phyloP scores from a whole-genome alignment of 92 coral and sea anemone genomes.

The Epizoanthus scotinus region DNA sequence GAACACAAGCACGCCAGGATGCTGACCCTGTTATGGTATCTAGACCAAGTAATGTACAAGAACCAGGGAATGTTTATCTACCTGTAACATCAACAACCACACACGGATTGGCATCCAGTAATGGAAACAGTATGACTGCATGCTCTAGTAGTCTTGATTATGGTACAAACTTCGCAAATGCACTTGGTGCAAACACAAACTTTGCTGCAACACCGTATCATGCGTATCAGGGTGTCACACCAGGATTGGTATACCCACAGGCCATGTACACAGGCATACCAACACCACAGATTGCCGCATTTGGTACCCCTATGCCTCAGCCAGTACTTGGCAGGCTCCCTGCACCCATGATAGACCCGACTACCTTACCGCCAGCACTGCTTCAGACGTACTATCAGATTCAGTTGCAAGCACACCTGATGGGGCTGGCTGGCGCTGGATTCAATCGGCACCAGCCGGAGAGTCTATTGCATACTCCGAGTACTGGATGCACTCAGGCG shows the following conservation, averaged over 20 bases:
- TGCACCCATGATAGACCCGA: conserved; percentile 5
- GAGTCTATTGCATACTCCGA: neutral
- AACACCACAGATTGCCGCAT: neutral
- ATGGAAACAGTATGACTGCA: neutral
- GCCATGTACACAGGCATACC: conserved; percentile 25
- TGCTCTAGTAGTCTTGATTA: neutral
- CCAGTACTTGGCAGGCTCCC: conserved; percentile 1
- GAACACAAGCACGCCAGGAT: neutral
- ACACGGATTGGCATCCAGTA: too few species aligned
- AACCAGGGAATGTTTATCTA: too few species aligned
- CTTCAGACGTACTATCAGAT: conserved; percentile 25
- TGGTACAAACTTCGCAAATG: neutral
- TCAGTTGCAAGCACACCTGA: neutral
- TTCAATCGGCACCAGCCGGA: neutral
- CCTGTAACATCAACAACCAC: too few species aligned
- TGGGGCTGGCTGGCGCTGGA: neutral
- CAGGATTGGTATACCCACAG: conserved; percentile 2
- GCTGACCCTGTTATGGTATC: neutral
- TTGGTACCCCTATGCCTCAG: neutral
- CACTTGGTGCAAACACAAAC: neutral
- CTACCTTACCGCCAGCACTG: conserved; percentile 9
- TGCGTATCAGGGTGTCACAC: neutral
- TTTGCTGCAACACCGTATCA: neutral
- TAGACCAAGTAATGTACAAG: neutral
- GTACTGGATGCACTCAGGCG: neutral